Percentiles rank a stretch among this genome's conserved stretches.
These are phyloP conservation scores for Lycorma delicatula DNA, from an alignment of 1,140 invertebrate genomes.

Conservation along the genomic window DNA sequence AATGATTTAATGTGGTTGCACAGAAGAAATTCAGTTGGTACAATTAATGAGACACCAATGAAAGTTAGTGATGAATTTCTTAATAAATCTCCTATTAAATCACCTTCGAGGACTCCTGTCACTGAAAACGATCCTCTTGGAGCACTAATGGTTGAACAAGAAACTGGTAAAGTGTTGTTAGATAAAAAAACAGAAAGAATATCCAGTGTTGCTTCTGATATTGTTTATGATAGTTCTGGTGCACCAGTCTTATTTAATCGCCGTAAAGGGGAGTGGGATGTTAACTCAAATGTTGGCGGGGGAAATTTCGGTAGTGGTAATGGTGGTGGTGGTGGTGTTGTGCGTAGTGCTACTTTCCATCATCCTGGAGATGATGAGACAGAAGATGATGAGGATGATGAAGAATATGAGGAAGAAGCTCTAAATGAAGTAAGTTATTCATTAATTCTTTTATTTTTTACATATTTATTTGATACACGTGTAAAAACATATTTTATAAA, in stretches of 20 bases:
- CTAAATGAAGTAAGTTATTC: background rate
- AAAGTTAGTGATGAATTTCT: conserved; percentile 18
- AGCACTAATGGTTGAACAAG: conserved; percentile 50
- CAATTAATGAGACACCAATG: background rate
- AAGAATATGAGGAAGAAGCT: conserved; percentile 15
- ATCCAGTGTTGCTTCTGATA: conserved; percentile 19
- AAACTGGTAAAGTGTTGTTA: conserved; percentile 17
- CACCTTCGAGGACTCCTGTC: conserved; percentile 64
- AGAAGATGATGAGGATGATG: conserved; percentile 13
- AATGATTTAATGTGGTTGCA: background rate
- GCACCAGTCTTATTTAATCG: conserved; percentile 26
- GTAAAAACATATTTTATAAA: no score
- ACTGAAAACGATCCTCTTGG: conserved; percentile 87
- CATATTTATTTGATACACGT: no score
- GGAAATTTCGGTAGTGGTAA: conserved; percentile 40
- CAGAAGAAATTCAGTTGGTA: background rate
- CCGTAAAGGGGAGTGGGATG: conserved; percentile 31
- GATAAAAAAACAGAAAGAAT: conserved; percentile 1
- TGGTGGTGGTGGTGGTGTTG: conserved; percentile 35
- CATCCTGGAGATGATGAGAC: conserved; percentile 9
- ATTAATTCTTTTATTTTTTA: no score
- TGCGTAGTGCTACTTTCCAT: conserved; percentile 27
- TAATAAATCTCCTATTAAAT: conserved; percentile 39
- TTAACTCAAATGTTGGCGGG: no score
- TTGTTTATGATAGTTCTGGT: conserved; percentile 29